Base-by-base conservation (phyloP, 2,797 vertebrate genomes). In the Gephyroberyx darwinii region DNA sequence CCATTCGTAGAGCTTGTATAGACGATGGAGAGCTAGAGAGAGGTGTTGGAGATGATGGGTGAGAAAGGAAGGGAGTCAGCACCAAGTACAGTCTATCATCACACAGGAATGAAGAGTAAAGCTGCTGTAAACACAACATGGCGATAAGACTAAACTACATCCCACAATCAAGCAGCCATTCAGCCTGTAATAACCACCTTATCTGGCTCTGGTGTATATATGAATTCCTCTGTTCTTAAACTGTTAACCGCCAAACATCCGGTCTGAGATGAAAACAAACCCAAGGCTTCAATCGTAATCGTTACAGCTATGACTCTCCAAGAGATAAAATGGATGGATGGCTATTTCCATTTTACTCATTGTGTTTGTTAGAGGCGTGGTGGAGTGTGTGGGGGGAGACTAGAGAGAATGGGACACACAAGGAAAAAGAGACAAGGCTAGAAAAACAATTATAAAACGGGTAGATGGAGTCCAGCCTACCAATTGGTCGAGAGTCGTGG, bases 171-270 rank as follows among this genome's bases (percentile, higher is more conserved):
- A 75, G 69, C 57, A 70, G 75, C 56, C 52, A 43, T 45, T 58
- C 59, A 37, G 30, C 53, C 66, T 41, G 54, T 84, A 84, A 87
- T 77, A 76, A 77, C 81, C 76, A 74, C 77, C 84, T 84, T 74
- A 86, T 82, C 70, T 14, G 22, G 8, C 61, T 48, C 33, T 35
- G 37, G 48, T 77, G 74, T 58, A 19, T 45, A 16, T 47, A 31
- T 30, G 47, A 78, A 87, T 78, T 76, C 80, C 71, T 79, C 41
- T 65, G 63, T 50, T 82, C 52, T 77, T 78, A 69, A 77, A 67
- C 59, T 74, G 64, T n/a, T 59, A 86, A 48, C 70, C 54, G 9
- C 79, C 75, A 83, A 87, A 82, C 78, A 83, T 90, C 88, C 83
- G 69, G 74, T 74, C 69, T 71, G 60, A 74, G 79, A 80, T 5